These are phyloP conservation scores for Butastur rufipennis DNA, from an alignment of 2,113 vertebrate species.

Conservation along the genomic window DNA sequence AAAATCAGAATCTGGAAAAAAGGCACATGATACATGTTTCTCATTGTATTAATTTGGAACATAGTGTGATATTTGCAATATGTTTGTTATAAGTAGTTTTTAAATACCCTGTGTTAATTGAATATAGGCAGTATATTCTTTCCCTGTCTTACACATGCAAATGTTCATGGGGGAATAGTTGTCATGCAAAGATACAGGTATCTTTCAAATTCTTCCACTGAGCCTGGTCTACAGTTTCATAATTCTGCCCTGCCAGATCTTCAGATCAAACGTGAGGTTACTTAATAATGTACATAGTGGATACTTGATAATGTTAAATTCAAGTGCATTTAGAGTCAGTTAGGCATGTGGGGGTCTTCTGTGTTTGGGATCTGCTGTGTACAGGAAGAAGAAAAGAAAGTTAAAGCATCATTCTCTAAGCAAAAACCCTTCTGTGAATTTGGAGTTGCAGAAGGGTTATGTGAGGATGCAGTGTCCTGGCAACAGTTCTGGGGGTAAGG, in stretches of 20 bases:
- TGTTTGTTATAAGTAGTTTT: not conserved
- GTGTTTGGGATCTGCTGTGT: not conserved
- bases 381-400: not conserved
- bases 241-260: not conserved
- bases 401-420: not conserved
- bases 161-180: not conserved
- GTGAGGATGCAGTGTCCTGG: not conserved
- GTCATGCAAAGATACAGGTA: not conserved
- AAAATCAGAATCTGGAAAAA: not conserved
- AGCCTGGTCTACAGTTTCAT: not conserved
- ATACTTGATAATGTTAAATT: not conserved
- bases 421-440: not conserved
- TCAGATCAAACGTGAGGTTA: not conserved
- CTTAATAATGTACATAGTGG: not conserved
- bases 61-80: not conserved
- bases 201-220: not conserved
- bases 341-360: not conserved
- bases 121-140: not conserved
- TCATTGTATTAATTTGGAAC: not conserved
- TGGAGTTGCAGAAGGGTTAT: not conserved
- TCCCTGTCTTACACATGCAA: not conserved
- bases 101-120: not conserved
- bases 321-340: not conserved
- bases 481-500: not conserved
- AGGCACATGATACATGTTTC: not conserved